These are phyloP conservation scores for Netelia melanura DNA, from an alignment of 2,888 invertebrate genomes.

Conservation along the genomic window DNA sequence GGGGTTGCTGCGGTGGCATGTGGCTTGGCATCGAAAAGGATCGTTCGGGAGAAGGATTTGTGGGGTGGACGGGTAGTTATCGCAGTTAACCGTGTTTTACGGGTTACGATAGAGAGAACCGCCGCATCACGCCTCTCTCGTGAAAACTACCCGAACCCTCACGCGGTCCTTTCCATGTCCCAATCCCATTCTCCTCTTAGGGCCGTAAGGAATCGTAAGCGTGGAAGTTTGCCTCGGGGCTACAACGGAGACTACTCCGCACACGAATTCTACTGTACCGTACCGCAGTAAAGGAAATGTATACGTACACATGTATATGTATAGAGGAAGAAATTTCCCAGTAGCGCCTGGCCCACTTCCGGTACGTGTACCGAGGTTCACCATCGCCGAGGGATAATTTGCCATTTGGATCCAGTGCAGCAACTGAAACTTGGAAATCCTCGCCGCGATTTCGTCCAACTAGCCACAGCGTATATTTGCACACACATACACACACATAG, in stretches of 20 bases:
- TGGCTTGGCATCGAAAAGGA: slow-evolving; percentile 13
- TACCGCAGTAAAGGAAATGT: not conserved
- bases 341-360: slow-evolving; percentile 48
- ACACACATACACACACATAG: not conserved
- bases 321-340: slow-evolving; percentile 39
- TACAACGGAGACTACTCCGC: slow-evolving; percentile 53
- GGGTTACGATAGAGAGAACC: slow-evolving; percentile 18
- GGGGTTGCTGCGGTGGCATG: not conserved
- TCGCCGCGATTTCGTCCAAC: slow-evolving; percentile 12
- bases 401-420: slow-evolving; percentile 51
- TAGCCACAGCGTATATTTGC: not conserved
- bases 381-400: slow-evolving; percentile 55
- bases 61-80: slow-evolving; percentile 41
- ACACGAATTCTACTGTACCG: slow-evolving; percentile 35
- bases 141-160: not conserved
- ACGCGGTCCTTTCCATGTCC: not conserved
- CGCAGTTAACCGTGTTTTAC: slow-evolving; percentile 43
- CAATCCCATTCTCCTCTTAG: not conserved
- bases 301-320: not conserved
- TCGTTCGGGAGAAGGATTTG: slow-evolving; percentile 21
- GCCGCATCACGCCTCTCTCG: slow-evolving; percentile 12
- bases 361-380: slow-evolving; percentile 42
- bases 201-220: slow-evolving; percentile 15
- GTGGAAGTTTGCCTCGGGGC: slow-evolving; percentile 52
- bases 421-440: slow-evolving; percentile 33